Evolutionary conservation across 1,140 invertebrate species (phyloP), one percentile per base, ranked within the genome.

Genomic region (Megathymus violae): DNA sequence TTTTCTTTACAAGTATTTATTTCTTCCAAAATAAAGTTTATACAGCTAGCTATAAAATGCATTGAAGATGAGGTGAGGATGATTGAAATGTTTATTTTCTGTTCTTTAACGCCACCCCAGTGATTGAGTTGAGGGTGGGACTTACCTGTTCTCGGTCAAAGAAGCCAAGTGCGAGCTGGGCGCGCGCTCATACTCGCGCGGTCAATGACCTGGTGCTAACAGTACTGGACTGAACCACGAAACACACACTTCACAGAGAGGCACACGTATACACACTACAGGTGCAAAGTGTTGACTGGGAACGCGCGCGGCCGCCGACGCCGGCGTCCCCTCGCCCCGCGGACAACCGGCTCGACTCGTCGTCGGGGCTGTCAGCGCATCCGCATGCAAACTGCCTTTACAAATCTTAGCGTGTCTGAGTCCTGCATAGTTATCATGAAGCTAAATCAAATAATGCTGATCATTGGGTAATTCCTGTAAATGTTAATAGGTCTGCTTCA

Each of bases 191-290:
- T 85, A 74, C 78, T 82, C 76, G 76, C 71, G 79, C 81, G 85
- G 80, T 88, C 81, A 82, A 71, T 78, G 82, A 85, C 82, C 85
- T 71, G 72, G 65, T 69, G 71, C 62, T 80, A 81, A 77, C 80
- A 80, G 79, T 82, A 76, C 72, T 65, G 60, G 60, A 40, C 62
- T 54, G 46, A 58, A 27, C 50, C 50, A 61, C 54, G 65, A 58
- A 59, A 76, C 83, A 74, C 69, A 67, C 82, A 84, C 80, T 73
- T 40, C 60, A 67, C 77, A 72, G 19, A 59, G 46, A 63, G 48
- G 27, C 0, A 62, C 62, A 54, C 78, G 50, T 41, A 62, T 43
- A 27, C 41, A 9, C 59, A 14, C 7, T 16, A 41, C 52, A 69
- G 52, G 62, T 62, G 52, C 64, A 61, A 73, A 62, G 69, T 62